Percentiles rank a stretch among this genome's conserved stretches.
Conservation (phyloP, 1,140 invertebrate genomes). For the Potamilus streckersoni region DNA sequence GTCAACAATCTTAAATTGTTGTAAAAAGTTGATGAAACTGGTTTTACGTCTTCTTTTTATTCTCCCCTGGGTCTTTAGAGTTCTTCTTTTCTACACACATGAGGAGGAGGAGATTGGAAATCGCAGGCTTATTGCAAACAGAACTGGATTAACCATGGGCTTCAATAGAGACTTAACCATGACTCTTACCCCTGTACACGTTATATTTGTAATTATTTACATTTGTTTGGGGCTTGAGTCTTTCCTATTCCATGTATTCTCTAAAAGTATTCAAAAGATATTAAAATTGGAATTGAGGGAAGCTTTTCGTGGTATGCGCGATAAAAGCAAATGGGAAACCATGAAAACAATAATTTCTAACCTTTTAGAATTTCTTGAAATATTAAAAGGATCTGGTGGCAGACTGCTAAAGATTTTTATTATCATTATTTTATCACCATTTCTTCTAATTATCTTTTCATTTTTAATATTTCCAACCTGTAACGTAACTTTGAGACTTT, state of each 20-base stretch:
- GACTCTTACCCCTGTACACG: constrained; percentile 13
- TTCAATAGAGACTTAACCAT: constrained; percentile 16
- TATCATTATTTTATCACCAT: constrained; percentile 4
- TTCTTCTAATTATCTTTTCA: constrained; percentile 12
- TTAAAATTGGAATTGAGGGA: constrained; percentile 20
- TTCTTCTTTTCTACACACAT: constrained; percentile 14
- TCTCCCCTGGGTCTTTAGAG: constrained; percentile 38
- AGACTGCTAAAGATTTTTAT: constrained; percentile 16
- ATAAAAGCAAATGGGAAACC: constrained; percentile 8
- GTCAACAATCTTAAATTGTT: no score
- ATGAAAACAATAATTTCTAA: constrained; percentile 2
- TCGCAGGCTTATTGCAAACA: constrained; percentile 4
- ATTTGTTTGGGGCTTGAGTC: constrained; percentile 7
- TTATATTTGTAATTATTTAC: constrained; percentile 16
- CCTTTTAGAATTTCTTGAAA: constrained; percentile 5
- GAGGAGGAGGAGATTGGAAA: constrained; percentile 15
- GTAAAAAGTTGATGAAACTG: no score
- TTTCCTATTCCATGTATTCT: constrained; percentile 3
- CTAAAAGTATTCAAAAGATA: constrained; percentile 4
- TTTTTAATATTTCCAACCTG: constrained; percentile 26
- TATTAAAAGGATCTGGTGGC: constrained; percentile 11
- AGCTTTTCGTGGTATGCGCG: constrained; percentile 17
- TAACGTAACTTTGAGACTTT: constrained; percentile 10
- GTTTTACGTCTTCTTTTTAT: not conserved
- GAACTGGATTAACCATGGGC: constrained; percentile 3